Conservation (phyloP, 2,888 invertebrate genomes). For the Oscheius onirici region DNA sequence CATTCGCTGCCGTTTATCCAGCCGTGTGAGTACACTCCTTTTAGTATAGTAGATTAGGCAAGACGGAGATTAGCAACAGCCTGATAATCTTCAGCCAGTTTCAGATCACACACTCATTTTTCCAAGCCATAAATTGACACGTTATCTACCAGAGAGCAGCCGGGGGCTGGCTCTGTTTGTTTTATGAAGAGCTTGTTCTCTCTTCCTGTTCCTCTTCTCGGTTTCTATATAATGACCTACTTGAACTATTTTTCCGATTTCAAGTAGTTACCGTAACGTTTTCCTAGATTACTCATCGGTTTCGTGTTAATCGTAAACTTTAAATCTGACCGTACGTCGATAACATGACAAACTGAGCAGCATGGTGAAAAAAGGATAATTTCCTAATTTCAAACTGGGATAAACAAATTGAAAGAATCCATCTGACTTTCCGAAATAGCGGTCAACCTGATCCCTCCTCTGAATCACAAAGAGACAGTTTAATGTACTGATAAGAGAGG, state of each 20-base stretch:
- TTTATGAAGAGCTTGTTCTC: background rate
- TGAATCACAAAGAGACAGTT: too few relatives aligned
- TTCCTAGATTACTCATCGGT: background rate
- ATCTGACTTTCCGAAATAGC: too few relatives aligned
- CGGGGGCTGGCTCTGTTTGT: constrained; percentile 3
- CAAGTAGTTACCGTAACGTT: background rate
- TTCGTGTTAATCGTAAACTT: background rate
- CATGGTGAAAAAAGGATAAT: too few relatives aligned
- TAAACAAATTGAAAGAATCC: too few relatives aligned
- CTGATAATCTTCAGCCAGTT: too few relatives aligned
- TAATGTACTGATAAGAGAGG: too few relatives aligned
- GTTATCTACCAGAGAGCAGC: background rate
- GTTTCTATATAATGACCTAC: background rate
- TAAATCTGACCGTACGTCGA: too few relatives aligned
- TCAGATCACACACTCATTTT: too few relatives aligned
- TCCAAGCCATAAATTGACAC: too few relatives aligned
- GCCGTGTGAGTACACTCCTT: background rate
- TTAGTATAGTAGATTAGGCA: constrained; percentile 1
- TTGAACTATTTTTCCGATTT: background rate
- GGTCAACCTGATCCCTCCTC: too few relatives aligned
- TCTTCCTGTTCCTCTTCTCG: background rate
- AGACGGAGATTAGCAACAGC: background rate
- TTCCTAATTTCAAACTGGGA: too few relatives aligned
- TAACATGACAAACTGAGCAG: too few relatives aligned
- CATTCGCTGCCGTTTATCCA: background rate